Evolutionary conservation across 2,888 invertebrate genomes (phyloP), one percentile per base, ranked within the genome.

Genomic region (Cancer borealis): DNA sequence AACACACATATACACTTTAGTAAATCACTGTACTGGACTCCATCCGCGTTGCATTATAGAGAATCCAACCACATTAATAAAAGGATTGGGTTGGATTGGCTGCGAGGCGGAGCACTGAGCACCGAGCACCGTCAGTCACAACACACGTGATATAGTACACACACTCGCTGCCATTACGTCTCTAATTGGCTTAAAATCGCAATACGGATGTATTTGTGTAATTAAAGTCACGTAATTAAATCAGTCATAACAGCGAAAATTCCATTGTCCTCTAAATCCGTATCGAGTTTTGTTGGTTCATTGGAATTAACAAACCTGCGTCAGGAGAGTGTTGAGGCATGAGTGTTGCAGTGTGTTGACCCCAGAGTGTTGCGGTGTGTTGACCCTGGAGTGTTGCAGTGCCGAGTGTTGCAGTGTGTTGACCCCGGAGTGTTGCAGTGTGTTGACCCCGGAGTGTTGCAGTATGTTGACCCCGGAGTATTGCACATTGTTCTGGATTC

Each of bases 1-100:
- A 79, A 79, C 79, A 79, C 79, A 30, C 79, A 30, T 79, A 79
- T 79, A 79, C 79, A 79, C 79, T 79, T 79, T 79, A 79, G 30
- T 79, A 30, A 79, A 79, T 79, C 79, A 79, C 79, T 26, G 30
- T 79, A 30, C 79, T 30, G 79, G 79, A 79, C 30, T 79, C 79
- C 79, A 79, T 79, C 79, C 79, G 14, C 79, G 12, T 10, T 30
- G 79, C 79, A 30, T 79, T 79, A 79, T 79, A 79, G 79, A 79
- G 79, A 30, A 79, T 79, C 79, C 79, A 79, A 79, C 30, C 79
- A 30, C 79, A 79, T 79, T 79, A 79, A 26, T 79, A 79, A 79
- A 79, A 79, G 79, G 79, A 30, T 79, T 30, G 30, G 79, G 12
- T 30, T 12, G 79, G 26, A 79, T 79, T 79, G 79, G 30, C 79